phyloP scores from a whole-genome alignment of 2,888 invertebrate species.

The Agonum fuliginosum region DNA sequence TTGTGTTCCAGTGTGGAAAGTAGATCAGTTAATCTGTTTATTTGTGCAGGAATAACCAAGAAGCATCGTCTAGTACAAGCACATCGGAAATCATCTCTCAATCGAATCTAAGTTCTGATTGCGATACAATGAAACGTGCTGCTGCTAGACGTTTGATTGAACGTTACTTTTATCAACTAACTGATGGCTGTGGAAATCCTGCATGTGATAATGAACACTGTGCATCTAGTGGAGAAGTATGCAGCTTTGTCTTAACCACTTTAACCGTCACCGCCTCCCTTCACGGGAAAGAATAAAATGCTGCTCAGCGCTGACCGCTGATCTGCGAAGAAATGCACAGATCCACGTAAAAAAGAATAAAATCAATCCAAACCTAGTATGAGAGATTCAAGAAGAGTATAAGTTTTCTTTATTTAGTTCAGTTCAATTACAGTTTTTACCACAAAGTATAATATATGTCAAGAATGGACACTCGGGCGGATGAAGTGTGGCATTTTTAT shows the following conservation, averaged over 20 bases:
- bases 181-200: constrained; percentile 94
- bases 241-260: constrained; percentile 4
- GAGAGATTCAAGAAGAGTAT: no score
- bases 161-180: constrained; percentile 93
- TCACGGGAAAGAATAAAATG: no score
- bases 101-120: constrained; percentile 69
- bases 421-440: no score
- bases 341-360: no score
- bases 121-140: constrained; percentile 83
- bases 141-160: constrained; percentile 91
- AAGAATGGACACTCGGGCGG: no score
- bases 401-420: no score
- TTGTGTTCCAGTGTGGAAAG: not conserved
- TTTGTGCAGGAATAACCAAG: constrained; percentile 69
- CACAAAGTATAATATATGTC: no score
- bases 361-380: no score
- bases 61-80: constrained; percentile 70
- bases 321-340: no score
- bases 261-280: not conserved
- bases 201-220: constrained; percentile 90
- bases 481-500: no score
- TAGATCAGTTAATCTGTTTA: constrained; percentile 50
- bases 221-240: constrained; percentile 91
- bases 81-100: constrained; percentile 61
- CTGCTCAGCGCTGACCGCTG: no score